phyloP scores from a whole-genome alignment of 2,888 invertebrate species.

The Deilephila porcellus region DNA sequence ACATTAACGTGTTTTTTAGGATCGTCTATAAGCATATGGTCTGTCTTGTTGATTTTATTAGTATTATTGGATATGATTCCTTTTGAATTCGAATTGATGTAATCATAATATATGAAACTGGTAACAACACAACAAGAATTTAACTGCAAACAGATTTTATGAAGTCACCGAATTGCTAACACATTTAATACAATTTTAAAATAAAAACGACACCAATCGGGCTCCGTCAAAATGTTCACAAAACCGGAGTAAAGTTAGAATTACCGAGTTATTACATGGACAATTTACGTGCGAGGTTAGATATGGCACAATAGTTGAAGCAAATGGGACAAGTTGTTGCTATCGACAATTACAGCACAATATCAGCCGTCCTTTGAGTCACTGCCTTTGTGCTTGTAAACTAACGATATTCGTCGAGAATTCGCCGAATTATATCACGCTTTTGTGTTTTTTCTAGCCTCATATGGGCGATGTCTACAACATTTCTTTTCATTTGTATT shows the following conservation, averaged over 20 bases:
- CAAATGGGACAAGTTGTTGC: constrained; percentile 65
- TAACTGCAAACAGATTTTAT: too few species aligned
- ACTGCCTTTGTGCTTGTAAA: constrained; percentile 53
- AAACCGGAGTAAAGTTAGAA: neutral
- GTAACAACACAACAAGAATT: too few species aligned
- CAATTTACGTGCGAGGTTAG: constrained; percentile 41
- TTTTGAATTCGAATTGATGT: too few species aligned
- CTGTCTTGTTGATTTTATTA: too few species aligned
- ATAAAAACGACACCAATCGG: neutral
- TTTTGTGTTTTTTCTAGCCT: constrained; percentile 14
- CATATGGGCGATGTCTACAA: neutral
- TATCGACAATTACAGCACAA: constrained; percentile 69
- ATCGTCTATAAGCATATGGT: too few species aligned
- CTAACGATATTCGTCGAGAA: constrained; percentile 40
- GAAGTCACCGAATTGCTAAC: neutral
- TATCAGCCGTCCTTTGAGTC: constrained; percentile 58
- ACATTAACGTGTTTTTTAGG: too few species aligned
- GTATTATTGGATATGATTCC: too few species aligned
- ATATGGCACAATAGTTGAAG: constrained; percentile 64
- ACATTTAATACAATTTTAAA: neutral
- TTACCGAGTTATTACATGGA: neutral
- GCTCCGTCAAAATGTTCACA: neutral
- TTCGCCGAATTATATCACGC: constrained; percentile 45
- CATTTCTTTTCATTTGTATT: constrained; percentile 16
- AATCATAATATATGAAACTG: too few species aligned